Evolutionary conservation across 2,888 invertebrate species (phyloP).

Genomic region (Aphelenchoides bicaudatus): DNA sequence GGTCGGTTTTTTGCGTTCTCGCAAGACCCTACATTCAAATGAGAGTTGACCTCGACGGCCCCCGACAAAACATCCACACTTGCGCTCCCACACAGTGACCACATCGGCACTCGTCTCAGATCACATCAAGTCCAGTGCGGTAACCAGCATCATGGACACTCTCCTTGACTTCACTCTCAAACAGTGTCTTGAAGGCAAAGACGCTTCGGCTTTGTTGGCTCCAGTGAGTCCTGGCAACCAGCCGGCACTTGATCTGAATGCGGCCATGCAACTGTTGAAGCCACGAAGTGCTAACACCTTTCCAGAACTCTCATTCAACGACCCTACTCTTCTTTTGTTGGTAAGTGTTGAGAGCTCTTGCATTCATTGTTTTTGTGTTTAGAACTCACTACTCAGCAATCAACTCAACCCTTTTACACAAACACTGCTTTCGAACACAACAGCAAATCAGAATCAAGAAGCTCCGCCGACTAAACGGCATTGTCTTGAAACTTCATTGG

Average conservation of each 20-base stretch:
- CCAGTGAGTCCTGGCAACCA: slow-evolving; percentile 1
- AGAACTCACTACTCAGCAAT: slow-evolving; percentile 8
- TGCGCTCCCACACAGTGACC: neutral
- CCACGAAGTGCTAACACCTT: slow-evolving; percentile 1
- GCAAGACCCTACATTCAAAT: slow-evolving; percentile 5
- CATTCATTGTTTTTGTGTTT: neutral
- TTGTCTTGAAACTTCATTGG: neutral
- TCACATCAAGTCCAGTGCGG: neutral
- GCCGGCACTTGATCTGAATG: slow-evolving; percentile 4
- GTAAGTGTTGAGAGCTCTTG: slow-evolving; percentile 6
- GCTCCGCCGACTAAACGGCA: slow-evolving; percentile 6
- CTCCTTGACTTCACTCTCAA: slow-evolving; percentile 12
- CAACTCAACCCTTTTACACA: neutral
- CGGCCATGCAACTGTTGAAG: slow-evolving; percentile 2
- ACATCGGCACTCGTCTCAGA: neutral
- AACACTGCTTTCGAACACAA: neutral
- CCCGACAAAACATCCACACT: slow-evolving; percentile 3
- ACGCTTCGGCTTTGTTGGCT: too few relatives aligned
- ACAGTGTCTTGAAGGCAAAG: slow-evolving; percentile 4
- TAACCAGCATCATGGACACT: slow-evolving; percentile 2
- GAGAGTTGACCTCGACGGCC: too few relatives aligned
- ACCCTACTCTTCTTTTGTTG: neutral
- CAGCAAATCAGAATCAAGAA: neutral
- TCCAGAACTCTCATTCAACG: slow-evolving; percentile 2
- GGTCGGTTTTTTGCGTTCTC: slow-evolving; percentile 16